Base-by-base conservation (phyloP, 2,113 vertebrate species). In the Phoenicopterus ruber region DNA sequence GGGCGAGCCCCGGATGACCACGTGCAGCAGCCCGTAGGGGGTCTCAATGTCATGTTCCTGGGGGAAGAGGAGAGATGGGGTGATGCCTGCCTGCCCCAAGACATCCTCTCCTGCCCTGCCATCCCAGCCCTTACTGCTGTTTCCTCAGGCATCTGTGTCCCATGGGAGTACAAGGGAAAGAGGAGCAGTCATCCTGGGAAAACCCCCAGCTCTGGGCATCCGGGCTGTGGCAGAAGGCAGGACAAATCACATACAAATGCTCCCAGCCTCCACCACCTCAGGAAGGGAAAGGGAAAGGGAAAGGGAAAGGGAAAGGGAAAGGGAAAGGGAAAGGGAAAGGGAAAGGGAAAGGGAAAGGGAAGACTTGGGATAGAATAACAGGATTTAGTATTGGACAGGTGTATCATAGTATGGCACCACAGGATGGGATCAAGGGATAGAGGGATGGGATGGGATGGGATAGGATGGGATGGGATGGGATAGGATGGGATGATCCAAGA, bases 11-110 rank as follows among this genome's bases (percentile, higher is more conserved):
- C 99, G 98, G 96, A 99, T 99, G 79, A 99, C 98, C 96, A 99
- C 99, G 2, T 99, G 99, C 93, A 99, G 98, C 98, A 99, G 99
- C 89, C 99, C 99, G 0, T 99, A 99, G 17, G 99, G 99, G 2
- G 99, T 99, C 97, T 99, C 99, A 7, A 99, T 98, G 97, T 99
- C 99, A 32, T 99, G 99, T 93, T 99, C 99, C 99, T 99, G 81
- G 55, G 61, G 82, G 47, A 73, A 78, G 25, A 91, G 93, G 17
- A 55, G 40, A 86, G 8, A 88, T 10, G 31, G 36, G 16, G 11
- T 80, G 88, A 88, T 1, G 4, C 21, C 21, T 44, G 46, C 15
- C 31, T 50, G 61, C 28, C 76, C 92, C 36, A 31, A 47, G 29
- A 25, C 21, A 26, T 40, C 36, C 31, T 52, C 29, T 86, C 49